phyloP scores from a whole-genome alignment of 1,140 invertebrate genomes.

The Diabrotica virgifera region DNA sequence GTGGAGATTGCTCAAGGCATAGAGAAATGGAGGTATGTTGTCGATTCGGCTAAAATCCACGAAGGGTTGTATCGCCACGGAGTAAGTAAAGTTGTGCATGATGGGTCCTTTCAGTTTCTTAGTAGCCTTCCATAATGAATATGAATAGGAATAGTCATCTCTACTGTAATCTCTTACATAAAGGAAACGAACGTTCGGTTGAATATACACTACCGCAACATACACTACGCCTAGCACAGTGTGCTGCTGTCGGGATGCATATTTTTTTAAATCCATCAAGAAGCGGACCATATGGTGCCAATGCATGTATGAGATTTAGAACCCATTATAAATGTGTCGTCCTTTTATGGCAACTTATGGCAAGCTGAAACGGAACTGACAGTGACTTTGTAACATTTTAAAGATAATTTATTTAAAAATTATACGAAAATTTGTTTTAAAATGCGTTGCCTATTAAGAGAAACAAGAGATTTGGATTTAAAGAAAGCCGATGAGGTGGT shows the following conservation, averaged over 20 bases:
- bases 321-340: constrained; percentile 1
- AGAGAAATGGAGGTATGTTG: too few relatives aligned
- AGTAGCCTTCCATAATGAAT: too few relatives aligned
- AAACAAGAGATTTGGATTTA: too few relatives aligned
- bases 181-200: too few relatives aligned
- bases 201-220: not conserved
- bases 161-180: too few relatives aligned
- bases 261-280: not conserved
- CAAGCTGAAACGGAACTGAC: not conserved
- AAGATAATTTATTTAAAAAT: constrained; percentile 1
- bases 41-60: too few relatives aligned
- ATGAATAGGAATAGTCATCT: too few relatives aligned
- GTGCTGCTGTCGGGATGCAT: not conserved
- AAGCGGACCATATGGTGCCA: constrained; percentile 1
- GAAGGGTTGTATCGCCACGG: too few relatives aligned
- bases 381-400: not conserved
- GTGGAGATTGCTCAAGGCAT: too few relatives aligned
- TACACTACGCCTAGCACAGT: not conserved
- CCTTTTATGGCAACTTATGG: not conserved
- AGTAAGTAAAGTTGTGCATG: too few relatives aligned
- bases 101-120: too few relatives aligned
- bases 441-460: not conserved
- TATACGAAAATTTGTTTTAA: not conserved
- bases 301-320: constrained; percentile 3
- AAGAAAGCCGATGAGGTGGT: too few relatives aligned